Base-by-base conservation (phyloP, 1,140 invertebrate genomes). In the Drosophila bocqueti region DNA sequence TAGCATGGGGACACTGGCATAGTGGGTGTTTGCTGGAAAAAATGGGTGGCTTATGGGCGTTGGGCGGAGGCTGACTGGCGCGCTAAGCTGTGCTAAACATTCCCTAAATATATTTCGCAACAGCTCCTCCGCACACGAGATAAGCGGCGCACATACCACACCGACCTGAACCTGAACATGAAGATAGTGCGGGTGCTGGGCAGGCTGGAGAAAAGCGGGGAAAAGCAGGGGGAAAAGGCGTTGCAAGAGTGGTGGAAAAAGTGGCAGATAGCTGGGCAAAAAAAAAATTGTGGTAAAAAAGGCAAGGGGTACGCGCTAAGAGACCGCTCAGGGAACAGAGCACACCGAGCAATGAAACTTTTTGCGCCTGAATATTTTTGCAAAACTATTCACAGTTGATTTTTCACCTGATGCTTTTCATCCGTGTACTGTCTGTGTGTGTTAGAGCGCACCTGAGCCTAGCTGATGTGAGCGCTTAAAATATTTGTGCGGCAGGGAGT, bases 321-420 rank as follows among this genome's bases (percentile, higher is more conserved):
- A 66, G 80, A 68, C 50, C 64, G 34, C 49, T 55, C 61, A 58
- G 57, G 45, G 45, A 61, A 55, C 58, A 75, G 60, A 62, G 65
- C 50, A 63, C 68, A 61, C 50, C 54, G 60, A 72, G 85, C 82
- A 82, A 89, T 89, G 82, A 90, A 89, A 90, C 77, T 89, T 89
- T 89, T 90, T 89, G 81, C 85, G 79, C 81, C 85, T 82, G 85
- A 79, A 90, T 85, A 90, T 90, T 85, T 89, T 90, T 73, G 49
- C 67, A 74, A 89, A 90, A 85, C 85, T 90, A 90, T 90, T 90
- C 85, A 90, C 85, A 90, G 85, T 90, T 90, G 85, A 90, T 90
- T 90, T 90, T 90, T 90, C 85, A 90, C 85, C 85, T 90, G 85
- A 90, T 90, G 85, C 85, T 90, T 76, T 90, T 74, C 81, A 81